Percentiles rank a stretch among this genome's conserved stretches.
phyloP scores from a whole-genome alignment of 1,140 invertebrate species.

The Mycetomoellerius zeteki region DNA sequence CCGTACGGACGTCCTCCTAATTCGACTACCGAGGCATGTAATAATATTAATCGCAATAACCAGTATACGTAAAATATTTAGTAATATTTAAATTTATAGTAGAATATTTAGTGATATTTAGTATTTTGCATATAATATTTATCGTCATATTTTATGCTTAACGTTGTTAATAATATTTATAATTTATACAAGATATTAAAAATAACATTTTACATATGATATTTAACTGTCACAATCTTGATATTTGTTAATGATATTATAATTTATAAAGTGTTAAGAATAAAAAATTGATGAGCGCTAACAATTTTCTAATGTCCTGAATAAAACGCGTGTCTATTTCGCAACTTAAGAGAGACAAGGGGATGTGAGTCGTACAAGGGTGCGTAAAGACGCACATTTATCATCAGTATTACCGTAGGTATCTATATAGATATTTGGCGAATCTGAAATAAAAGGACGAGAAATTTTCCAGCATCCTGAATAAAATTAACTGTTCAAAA shows the following conservation, averaged over 20 bases:
- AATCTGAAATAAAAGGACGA: background rate
- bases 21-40: too few species aligned
- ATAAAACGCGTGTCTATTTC: background rate
- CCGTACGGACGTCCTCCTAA: too few species aligned
- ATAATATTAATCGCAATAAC: too few species aligned
- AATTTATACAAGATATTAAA: background rate
- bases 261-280: background rate
- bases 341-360: conserved; percentile 8
- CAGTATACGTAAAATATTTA: background rate
- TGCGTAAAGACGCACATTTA: conserved; percentile 18
- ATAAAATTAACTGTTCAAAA: conserved; percentile 8
- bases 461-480: background rate
- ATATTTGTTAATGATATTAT: background rate
- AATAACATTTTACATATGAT: background rate
- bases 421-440: background rate
- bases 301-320: background rate
- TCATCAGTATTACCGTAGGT: background rate
- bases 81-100: background rate
- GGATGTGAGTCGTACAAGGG: background rate
- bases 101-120: background rate
- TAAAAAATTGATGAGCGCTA: background rate
- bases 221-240: background rate
- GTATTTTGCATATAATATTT: background rate
- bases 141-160: background rate
- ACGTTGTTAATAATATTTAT: background rate